Evolutionary conservation across 2,797 vertebrate genomes (phyloP).

Genomic region (Oryzias sinensis): DNA sequence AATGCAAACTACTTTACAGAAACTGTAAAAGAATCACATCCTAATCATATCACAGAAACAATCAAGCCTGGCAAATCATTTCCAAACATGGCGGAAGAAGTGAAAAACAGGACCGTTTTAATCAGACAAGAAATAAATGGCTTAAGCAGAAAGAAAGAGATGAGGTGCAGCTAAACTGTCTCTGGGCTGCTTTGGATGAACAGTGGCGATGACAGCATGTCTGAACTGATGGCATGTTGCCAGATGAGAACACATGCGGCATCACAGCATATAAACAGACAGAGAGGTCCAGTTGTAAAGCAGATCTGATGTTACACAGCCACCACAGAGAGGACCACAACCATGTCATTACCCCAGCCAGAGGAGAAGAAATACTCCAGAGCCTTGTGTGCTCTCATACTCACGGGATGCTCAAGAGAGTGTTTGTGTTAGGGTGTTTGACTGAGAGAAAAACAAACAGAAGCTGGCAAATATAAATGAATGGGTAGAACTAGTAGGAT

Average conservation of each 20-base stretch:
- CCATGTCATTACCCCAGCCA: conserved; percentile 57
- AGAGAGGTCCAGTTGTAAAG: conserved; percentile 41
- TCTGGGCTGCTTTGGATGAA: conserved; percentile 9
- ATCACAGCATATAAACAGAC: conserved; percentile 39
- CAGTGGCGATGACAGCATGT: conserved; percentile 18
- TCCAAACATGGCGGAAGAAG: conserved; percentile 35
- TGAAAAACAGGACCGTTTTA: conserved; percentile 29
- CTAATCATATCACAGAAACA: conserved; percentile 34
- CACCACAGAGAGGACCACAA: conserved; percentile 38
- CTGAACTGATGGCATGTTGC: conserved; percentile 34
- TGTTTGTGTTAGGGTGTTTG: conserved; percentile 37
- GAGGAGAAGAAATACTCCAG: conserved; percentile 32
- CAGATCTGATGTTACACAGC: conserved; percentile 44
- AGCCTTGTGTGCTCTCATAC: conserved; percentile 23
- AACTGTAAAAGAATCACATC: conserved; percentile 46
- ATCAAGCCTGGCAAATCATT: conserved; percentile 50
- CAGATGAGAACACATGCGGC: conserved; percentile 34
- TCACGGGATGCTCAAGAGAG: conserved; percentile 13
- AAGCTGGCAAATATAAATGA: conserved; percentile 13
- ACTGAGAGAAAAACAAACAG: conserved; percentile 47
- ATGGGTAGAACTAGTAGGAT: conserved; percentile 25
- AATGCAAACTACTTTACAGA: conserved; percentile 50
- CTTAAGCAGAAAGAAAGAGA: conserved; percentile 15
- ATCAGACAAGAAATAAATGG: conserved; percentile 16
- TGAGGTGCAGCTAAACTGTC: conserved; percentile 27